These are phyloP conservation scores for Nymphalis c-album DNA, from an alignment of 2,888 invertebrate species.

Conservation along the genomic window DNA sequence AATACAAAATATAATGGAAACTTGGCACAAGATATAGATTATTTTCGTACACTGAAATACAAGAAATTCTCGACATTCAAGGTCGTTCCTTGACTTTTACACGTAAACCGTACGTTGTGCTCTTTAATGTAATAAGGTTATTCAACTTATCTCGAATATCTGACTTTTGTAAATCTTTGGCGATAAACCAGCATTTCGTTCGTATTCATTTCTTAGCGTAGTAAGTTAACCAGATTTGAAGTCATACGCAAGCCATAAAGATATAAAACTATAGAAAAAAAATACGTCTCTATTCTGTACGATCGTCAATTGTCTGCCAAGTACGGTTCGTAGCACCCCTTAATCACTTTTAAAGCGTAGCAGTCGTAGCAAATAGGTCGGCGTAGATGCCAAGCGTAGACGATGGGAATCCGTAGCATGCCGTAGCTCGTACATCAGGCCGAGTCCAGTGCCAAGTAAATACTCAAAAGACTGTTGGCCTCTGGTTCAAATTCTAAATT, in stretches of 20 bases:
- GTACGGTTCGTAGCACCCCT: constrained; percentile 7
- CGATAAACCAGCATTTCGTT: neutral
- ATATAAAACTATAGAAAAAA: neutral
- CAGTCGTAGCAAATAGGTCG: constrained; percentile 21
- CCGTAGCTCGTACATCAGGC: constrained; percentile 24
- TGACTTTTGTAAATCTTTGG: neutral
- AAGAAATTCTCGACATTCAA: neutral
- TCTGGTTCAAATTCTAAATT: neutral
- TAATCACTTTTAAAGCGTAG: constrained; percentile 13
- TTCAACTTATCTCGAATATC: neutral
- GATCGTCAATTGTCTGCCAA: neutral
- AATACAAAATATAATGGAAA: neutral
- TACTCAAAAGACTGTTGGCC: constrained; percentile 1
- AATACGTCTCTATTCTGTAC: neutral
- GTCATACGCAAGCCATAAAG: no score
- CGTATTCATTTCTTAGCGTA: no score
- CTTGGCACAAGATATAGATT: neutral
- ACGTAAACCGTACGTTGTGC: neutral
- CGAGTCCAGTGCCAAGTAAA: constrained; percentile 21
- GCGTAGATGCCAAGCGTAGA: constrained; percentile 14
- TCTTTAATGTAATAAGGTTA: constrained; percentile 1
- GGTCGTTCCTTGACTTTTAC: constrained; percentile 1
- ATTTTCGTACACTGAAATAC: neutral
- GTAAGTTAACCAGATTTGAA: no score
- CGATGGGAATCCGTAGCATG: constrained; percentile 22